Evolutionary conservation across 2,797 vertebrate species (phyloP).

Genomic region (Dallia pectoralis): DNA sequence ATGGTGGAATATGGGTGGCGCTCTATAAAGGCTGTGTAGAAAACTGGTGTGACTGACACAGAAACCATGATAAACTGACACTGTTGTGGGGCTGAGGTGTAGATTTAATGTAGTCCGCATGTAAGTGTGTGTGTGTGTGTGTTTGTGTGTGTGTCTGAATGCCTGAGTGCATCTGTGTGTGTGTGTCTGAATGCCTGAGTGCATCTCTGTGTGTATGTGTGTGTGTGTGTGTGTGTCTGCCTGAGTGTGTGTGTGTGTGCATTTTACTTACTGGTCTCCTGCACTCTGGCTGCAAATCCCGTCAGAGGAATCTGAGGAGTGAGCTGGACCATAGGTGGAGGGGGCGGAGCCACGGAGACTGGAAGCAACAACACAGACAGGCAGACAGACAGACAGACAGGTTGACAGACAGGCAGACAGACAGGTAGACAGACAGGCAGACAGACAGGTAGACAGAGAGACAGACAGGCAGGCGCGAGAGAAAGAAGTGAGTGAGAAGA

Average conservation of each 20-base stretch:
- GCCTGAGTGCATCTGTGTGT: conserved; percentile 14
- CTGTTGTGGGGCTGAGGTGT: background rate
- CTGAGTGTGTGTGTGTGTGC: conserved; percentile 10
- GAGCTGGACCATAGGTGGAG: conserved; percentile 97
- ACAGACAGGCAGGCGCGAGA: too few species aligned
- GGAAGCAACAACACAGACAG: conserved; percentile 72
- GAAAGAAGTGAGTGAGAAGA: background rate
- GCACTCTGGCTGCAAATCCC: conserved; percentile 99
- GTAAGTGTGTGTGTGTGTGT: conserved; percentile 2
- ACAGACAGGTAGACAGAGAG: conserved; percentile 10
- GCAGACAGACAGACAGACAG: conserved; percentile 63
- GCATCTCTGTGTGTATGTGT: conserved; percentile 1
- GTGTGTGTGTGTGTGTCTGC: conserved; percentile 14
- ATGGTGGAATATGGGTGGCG: background rate
- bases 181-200: conserved; percentile 2
- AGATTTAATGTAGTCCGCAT: background rate
- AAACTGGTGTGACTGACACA: background rate
- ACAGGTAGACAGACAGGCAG: background rate
- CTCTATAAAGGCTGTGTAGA: background rate
- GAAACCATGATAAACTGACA: background rate
- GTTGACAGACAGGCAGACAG: background rate
- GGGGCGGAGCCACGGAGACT: conserved; percentile 97
- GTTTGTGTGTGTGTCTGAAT: background rate
- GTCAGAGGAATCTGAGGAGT: conserved; percentile 99
- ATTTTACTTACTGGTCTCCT: conserved; percentile 97